Conservation (phyloP, 1,140 invertebrate genomes). For the Drosophila sturtevanti region DNA sequence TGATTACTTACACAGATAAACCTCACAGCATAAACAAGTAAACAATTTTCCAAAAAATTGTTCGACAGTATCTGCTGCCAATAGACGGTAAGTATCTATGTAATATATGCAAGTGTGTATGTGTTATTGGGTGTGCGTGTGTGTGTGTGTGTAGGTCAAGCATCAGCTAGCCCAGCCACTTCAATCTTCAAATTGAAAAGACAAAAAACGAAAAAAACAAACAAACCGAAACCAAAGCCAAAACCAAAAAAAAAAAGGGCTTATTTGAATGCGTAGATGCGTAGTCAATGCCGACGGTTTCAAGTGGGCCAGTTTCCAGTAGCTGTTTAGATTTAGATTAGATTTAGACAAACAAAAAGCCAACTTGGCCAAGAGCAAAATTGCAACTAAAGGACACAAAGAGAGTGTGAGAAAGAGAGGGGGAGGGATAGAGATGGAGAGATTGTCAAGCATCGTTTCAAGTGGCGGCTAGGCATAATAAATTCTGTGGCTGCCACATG, state of each 20-base stretch:
- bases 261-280: constrained; percentile 55
- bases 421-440: neutral
- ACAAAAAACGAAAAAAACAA: neutral
- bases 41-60: constrained; percentile 49
- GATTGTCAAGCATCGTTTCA: constrained; percentile 53
- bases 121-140: constrained; percentile 14
- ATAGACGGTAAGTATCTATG: constrained; percentile 40
- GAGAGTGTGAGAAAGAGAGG: neutral
- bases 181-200: constrained; percentile 28
- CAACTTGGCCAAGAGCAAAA: constrained; percentile 54
- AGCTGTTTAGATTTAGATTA: constrained; percentile 40
- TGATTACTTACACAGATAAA: constrained; percentile 50
- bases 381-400: constrained; percentile 56
- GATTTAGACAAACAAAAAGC: constrained; percentile 59
- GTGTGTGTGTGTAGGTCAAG: constrained; percentile 57
- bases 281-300: constrained; percentile 60
- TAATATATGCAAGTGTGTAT: constrained; percentile 18
- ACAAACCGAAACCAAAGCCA: no score
- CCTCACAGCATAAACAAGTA: constrained; percentile 25
- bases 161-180: constrained; percentile 36
- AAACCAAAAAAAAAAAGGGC: constrained; percentile 41
- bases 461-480: constrained; percentile 68
- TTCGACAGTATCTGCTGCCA: constrained; percentile 29
- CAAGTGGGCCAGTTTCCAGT: constrained; percentile 53
- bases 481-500: constrained; percentile 68